Percentiles rank a stretch among this genome's conserved stretches.
phyloP scores from a whole-genome alignment of 1,140 invertebrate species.

The Cotesia vestalis region DNA sequence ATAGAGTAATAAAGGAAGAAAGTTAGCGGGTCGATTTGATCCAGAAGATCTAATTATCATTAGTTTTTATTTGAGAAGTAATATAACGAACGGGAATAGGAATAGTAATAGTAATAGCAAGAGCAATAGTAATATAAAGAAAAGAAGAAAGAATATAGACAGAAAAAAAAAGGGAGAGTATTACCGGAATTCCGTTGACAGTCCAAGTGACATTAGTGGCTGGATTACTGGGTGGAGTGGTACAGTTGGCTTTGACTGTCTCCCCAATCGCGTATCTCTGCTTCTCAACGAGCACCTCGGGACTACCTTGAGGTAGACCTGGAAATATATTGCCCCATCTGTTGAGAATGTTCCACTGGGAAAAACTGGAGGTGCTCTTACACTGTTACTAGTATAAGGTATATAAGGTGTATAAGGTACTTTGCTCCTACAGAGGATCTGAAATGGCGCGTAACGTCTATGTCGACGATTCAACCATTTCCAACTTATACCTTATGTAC shows the following conservation, averaged over 20 bases:
- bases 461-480: conserved; percentile 3
- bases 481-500: background rate
- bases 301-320: conserved; percentile 75
- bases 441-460: conserved; percentile 8
- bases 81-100: too few species aligned
- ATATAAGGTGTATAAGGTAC: background rate
- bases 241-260: conserved; percentile 77
- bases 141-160: too few species aligned
- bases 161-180: conserved; percentile 38
- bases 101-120: too few species aligned
- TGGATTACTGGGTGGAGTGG: conserved; percentile 76
- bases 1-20: too few species aligned
- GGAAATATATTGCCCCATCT: conserved; percentile 53
- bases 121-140: too few species aligned
- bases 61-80: too few species aligned
- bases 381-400: conserved; percentile 2
- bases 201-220: conserved; percentile 83
- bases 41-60: too few species aligned
- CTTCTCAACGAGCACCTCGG: conserved; percentile 75
- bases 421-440: conserved; percentile 1
- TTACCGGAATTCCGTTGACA: conserved; percentile 79
- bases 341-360: conserved; percentile 29
- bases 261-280: conserved; percentile 78
- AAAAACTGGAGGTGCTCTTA: background rate
- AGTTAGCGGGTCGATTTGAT: too few species aligned